Conservation (phyloP, 2,797 vertebrate genomes). For the Artibeus lituratus region DNA sequence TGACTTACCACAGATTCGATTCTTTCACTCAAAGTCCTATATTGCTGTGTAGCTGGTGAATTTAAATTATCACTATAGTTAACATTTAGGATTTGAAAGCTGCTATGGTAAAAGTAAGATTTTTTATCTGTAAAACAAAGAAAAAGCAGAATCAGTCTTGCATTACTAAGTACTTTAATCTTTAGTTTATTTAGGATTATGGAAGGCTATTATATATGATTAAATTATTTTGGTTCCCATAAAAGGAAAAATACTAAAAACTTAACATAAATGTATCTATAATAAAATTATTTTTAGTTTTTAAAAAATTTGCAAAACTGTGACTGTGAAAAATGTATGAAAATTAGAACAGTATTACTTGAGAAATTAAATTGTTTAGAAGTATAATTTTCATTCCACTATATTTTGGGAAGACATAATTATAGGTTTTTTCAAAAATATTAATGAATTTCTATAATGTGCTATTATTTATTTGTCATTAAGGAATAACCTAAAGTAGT, state of each 20-base stretch:
- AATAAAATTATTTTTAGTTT: neutral
- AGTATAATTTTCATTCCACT: conserved; percentile 3
- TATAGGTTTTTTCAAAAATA: neutral
- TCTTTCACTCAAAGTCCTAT: conserved; percentile 78
- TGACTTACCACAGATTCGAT: conserved; percentile 84
- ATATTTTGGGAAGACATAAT: neutral
- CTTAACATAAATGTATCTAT: neutral
- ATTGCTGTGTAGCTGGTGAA: conserved; percentile 78
- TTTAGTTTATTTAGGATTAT: conserved; percentile 21
- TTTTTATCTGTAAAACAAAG: conserved; percentile 79
- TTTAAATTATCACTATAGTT: conserved; percentile 76
- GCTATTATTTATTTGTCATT: neutral
- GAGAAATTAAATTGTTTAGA: neutral
- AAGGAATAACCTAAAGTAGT: neutral
- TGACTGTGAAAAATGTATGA: neutral
- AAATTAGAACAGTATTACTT: neutral
- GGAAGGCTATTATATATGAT: neutral
- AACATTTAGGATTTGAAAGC: conserved; percentile 77
- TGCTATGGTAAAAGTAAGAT: conserved; percentile 80
- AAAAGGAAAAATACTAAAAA: neutral
- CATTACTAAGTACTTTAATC: neutral
- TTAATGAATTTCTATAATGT: neutral
- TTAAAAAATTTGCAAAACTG: neutral
- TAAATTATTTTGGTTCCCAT: neutral
- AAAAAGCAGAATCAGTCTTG: conserved; percentile 27